Evolutionary conservation across 1,140 invertebrate species (phyloP).

Genomic region (Drosophila tristis): DNA sequence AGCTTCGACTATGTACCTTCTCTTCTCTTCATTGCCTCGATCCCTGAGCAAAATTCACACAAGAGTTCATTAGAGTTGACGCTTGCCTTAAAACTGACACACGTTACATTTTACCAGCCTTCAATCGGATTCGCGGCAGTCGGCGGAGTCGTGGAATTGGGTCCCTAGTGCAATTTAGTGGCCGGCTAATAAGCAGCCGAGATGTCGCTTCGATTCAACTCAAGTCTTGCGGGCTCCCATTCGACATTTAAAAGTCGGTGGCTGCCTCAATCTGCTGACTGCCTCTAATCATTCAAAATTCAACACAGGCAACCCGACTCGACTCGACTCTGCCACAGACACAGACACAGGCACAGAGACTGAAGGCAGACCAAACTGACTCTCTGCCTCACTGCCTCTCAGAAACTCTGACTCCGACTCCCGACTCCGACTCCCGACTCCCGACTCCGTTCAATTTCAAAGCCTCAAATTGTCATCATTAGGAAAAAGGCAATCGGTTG

Average conservation of each 20-base stretch:
- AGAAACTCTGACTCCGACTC: slow-evolving; percentile 7
- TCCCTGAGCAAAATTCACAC: slow-evolving; percentile 79
- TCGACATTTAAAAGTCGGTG: slow-evolving; percentile 77
- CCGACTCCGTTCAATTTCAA: slow-evolving; percentile 34
- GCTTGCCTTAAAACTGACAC: slow-evolving; percentile 83
- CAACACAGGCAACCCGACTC: slow-evolving; percentile 62
- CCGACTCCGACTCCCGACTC: slow-evolving; percentile 7
- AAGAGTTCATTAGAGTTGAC: slow-evolving; percentile 84
- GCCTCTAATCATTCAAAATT: slow-evolving; percentile 84
- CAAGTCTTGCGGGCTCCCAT: slow-evolving; percentile 16
- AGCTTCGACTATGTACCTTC: slow-evolving; percentile 22
- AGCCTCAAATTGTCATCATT: slow-evolving; percentile 82
- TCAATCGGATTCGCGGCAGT: slow-evolving; percentile 27
- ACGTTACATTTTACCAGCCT: slow-evolving; percentile 75
- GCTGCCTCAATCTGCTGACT: slow-evolving; percentile 73
- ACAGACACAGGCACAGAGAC: too few relatives aligned
- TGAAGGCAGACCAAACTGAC: slow-evolving; percentile 11
- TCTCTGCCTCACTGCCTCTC: slow-evolving; percentile 26
- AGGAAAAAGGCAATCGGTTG: slow-evolving; percentile 79
- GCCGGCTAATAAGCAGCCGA: slow-evolving; percentile 77
- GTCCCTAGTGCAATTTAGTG: slow-evolving; percentile 83
- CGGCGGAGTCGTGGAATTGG: slow-evolving; percentile 52
- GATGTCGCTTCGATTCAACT: slow-evolving; percentile 69
- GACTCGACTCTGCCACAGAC: slow-evolving; percentile 35
- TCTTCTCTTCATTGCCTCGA: slow-evolving; percentile 6